Base-by-base conservation (phyloP, 2,888 invertebrate genomes). In the Lithophane socia region DNA sequence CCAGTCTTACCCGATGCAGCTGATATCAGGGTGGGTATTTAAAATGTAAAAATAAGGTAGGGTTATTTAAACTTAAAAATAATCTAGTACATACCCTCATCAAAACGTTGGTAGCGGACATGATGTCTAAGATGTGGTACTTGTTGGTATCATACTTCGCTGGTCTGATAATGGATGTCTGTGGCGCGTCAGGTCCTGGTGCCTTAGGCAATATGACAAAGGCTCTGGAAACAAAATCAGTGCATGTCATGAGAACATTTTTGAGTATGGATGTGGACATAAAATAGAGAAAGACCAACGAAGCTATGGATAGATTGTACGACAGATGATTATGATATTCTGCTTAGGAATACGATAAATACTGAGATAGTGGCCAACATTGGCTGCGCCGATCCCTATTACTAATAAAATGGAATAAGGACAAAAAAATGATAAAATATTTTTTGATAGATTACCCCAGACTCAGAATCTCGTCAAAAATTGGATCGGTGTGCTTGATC, bases 111-210 rank as follows among this genome's bases (percentile, higher is more conserved):
- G 90, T 78, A 7, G 92, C 92, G 3, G 92, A 82, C 73, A 93
- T 87, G 0, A 94, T 71, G 42, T 96, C 94, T n/a, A 88, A 44
- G 21, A 96, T 91, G 37, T 87, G 79, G 74, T 91, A 91, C 87
- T 93, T 94, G 54, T 94, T 93, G 0, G 97, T 93, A 87, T 97
- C 92, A 78, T 96, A 97, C 18, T 85, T 88, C 2, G 97, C 97
- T 0, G 97, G 95, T 18, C 97, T 95, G 67, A 97, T 91, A 0
- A 98, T 90, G 16, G 95, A 91, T 0, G 97, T 93, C 69, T 96
- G 94, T 0, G 97, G 97, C 0, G 92, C 91, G 47, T 90, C 93
- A 0, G 93, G 91, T 9, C 90, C 90, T 3, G 87, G 87, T 3
- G 92, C 73, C 66, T 94, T 93, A 0, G 95, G 95, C 47, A 97